Base-by-base conservation (phyloP, 1,140 invertebrate species). In the Hycleus phaleratus region DNA sequence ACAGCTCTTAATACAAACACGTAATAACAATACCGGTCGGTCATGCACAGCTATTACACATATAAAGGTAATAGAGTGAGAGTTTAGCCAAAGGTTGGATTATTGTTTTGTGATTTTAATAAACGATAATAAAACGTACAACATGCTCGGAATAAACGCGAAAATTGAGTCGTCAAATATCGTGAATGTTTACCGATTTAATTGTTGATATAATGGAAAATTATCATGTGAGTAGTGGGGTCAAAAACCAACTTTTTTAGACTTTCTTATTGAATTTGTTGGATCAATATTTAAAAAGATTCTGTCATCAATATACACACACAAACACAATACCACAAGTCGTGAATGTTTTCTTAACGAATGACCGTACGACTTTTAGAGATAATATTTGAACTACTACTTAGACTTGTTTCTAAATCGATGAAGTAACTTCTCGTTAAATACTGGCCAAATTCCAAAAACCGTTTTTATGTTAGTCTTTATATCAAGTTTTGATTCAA, bases 141-240 rank as follows among this genome's bases (percentile, higher is more conserved):
- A 32, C 32, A 32, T 32, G 32, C 32, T 32, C 7, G 32, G 32
- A 4, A 3, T 32, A 32, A 32, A 32, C 32, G 32, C 51, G 42
- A 53, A 53, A 53, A 53, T 53, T 53, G 51, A 53, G 51, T 53
- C 46, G 51, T 32, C 32, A 32, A 32, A 32, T 53, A 53, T 53
- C 51, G 51, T 45, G 18, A 18, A 18, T 18, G 18, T 18, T 18
- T 18, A 18, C 18, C 18, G 18, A 18, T 18, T 18, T 18, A 18
- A 18, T 18, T 18, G 18, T 18, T 18, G 18, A 18, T 18, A 18
- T 18, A 18, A 18, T 18, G 18, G 18, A 18, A 18, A 2, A 32
- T 32, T 32, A 32, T 32, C 7, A 45, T 53, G 45, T 32, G 32
- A 32, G 32, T 32, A 32, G 51, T 6, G 51, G 45, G 51, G 51